Evolutionary conservation across 2,888 invertebrate genomes (phyloP).

Genomic region (Cryptus viduatorius): DNA sequence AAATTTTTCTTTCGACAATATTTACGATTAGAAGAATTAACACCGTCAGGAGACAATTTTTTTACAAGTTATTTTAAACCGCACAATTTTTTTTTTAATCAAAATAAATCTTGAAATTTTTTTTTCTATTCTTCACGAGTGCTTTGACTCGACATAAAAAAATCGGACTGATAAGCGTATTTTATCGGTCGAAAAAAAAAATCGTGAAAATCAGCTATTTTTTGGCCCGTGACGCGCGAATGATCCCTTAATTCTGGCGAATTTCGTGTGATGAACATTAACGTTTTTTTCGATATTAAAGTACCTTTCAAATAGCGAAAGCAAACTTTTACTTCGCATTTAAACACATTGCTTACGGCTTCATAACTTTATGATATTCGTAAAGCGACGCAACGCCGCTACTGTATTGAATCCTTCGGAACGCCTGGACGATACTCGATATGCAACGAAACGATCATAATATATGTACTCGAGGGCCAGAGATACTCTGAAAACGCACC

Average conservation of each 20-base stretch:
- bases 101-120: too few relatives aligned
- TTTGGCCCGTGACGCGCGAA: too few relatives aligned
- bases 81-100: too few relatives aligned
- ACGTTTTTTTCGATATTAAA: not conserved
- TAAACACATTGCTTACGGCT: constrained; percentile 7
- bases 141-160: too few relatives aligned
- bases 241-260: not conserved
- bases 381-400: constrained; percentile 1
- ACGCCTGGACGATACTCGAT: constrained; percentile 12
- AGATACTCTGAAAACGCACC: constrained; percentile 1
- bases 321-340: not conserved
- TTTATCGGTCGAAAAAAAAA: too few relatives aligned
- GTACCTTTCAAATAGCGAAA: not conserved
- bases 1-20: too few relatives aligned
- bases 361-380: constrained; percentile 15
- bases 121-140: too few relatives aligned
- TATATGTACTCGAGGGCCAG: constrained; percentile 5
- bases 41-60: too few relatives aligned
- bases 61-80: too few relatives aligned
- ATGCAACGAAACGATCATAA: constrained; percentile 16
- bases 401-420: not conserved
- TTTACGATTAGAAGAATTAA: too few relatives aligned
- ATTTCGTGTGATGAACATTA: not conserved
- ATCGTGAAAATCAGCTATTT: too few relatives aligned
- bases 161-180: too few relatives aligned